phyloP scores from a whole-genome alignment of 2,797 vertebrate species.

The Tamandua tetradactyla region DNA sequence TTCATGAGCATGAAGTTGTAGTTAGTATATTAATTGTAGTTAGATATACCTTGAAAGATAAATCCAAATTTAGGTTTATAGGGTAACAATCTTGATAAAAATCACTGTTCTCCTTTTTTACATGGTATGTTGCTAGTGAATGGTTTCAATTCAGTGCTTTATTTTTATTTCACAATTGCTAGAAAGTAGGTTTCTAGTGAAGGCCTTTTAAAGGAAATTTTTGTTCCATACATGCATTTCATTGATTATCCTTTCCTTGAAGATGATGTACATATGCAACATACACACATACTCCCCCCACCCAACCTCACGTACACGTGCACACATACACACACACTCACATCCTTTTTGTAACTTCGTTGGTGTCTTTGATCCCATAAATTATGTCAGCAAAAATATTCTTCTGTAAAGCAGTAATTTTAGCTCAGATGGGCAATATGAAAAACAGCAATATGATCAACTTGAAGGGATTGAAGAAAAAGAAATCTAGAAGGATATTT shows the following conservation, averaged over 20 bases:
- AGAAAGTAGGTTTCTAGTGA: slow-evolving; percentile 62
- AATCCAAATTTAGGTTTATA: slow-evolving; percentile 53
- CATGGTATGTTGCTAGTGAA: slow-evolving; percentile 64
- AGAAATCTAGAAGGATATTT: slow-evolving; percentile 18
- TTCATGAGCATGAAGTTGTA: slow-evolving; percentile 67
- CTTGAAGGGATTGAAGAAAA: slow-evolving; percentile 65
- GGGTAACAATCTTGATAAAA: slow-evolving; percentile 69
- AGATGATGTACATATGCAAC: slow-evolving; percentile 52
- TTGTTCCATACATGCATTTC: slow-evolving; percentile 67
- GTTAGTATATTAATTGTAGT: slow-evolving; percentile 38
- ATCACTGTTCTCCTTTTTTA: slow-evolving; percentile 69
- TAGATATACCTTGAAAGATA: slow-evolving; percentile 57
- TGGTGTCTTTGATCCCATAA: slow-evolving; percentile 59
- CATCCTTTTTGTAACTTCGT: slow-evolving; percentile 40
- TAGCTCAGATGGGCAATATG: slow-evolving; percentile 52
- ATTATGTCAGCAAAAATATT: slow-evolving; percentile 74
- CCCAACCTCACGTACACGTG: background rate
- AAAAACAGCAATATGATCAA: slow-evolving; percentile 65
- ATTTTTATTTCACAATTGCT: slow-evolving; percentile 65
- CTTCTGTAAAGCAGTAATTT: slow-evolving; percentile 55
- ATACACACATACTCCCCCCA: background rate
- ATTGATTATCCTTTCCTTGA: slow-evolving; percentile 58
- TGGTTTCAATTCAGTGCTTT: slow-evolving; percentile 60
- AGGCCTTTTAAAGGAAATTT: slow-evolving; percentile 77
- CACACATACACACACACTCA: background rate